Evolutionary conservation across 2,113 vertebrate species (phyloP).

Genomic region (Heterocephalus glaber): DNA sequence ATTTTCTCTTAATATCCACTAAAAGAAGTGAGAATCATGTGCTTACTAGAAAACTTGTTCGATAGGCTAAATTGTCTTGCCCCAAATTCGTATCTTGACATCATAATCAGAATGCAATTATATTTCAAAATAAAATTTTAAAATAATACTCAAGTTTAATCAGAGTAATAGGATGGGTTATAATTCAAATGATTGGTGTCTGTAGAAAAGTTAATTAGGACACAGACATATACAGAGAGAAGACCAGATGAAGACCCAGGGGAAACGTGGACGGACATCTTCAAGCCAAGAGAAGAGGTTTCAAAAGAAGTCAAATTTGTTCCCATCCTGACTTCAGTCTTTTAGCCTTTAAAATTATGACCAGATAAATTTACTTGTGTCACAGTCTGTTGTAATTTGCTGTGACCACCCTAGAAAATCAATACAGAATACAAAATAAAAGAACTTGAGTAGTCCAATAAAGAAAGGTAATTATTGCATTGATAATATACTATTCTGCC

Average conservation of each 20-base stretch:
- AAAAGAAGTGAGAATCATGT: background rate
- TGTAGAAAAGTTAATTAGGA: no score
- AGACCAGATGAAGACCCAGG: background rate
- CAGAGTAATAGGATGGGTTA: background rate
- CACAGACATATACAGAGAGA: no score
- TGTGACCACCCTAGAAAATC: background rate
- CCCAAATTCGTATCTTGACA: background rate
- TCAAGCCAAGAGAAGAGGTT: background rate
- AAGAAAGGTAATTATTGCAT: background rate
- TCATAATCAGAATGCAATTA: background rate
- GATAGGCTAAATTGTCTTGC: background rate
- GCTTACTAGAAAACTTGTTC: background rate
- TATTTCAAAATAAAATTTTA: background rate
- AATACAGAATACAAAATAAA: background rate
- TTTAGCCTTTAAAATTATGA: background rate
- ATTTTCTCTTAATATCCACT: background rate
- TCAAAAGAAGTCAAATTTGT: background rate
- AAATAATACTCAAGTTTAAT: background rate
- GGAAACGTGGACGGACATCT: background rate
- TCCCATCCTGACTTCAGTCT: background rate
- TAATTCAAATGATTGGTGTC: background rate
- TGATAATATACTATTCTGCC: background rate
- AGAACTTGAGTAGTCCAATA: background rate
- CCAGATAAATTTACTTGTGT: background rate
- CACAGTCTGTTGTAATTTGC: background rate